A percentile compares a stretch with the other conserved stretches of the same genome.
Conservation (phyloP, 2,888 invertebrate genomes). For the Hypselothyrea guttata region DNA sequence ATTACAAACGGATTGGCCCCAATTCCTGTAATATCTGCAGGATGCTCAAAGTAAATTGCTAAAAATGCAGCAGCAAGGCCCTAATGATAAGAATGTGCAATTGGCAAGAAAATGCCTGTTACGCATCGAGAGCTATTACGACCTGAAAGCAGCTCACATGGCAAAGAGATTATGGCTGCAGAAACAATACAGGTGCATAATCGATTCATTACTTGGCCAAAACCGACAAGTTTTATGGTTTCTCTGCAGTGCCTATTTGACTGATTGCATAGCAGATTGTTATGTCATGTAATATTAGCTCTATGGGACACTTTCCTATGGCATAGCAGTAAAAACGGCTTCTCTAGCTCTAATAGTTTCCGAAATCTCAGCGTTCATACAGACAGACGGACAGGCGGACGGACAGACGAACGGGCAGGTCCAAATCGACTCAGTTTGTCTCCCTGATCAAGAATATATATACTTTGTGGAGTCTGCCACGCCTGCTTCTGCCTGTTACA, state of each 20-base stretch:
- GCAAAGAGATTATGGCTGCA: conserved; percentile 38
- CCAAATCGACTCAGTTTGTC: too few species aligned
- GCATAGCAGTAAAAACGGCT: too few species aligned
- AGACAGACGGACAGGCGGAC: too few species aligned
- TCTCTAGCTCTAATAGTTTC: too few species aligned
- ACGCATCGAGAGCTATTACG: conserved; percentile 35
- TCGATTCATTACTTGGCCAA: neutral
- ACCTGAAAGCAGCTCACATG: conserved; percentile 42
- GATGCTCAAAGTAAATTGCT: neutral
- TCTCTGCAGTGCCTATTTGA: conserved; percentile 26
- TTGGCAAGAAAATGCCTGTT: conserved; percentile 27
- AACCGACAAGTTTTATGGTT: neutral
- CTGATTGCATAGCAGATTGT: conserved; percentile 44
- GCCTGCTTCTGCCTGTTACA: too few species aligned
- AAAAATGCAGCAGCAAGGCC: conserved; percentile 20
- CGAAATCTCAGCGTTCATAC: too few species aligned
- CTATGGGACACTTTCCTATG: neutral
- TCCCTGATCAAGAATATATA: too few species aligned
- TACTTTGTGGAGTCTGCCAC: too few species aligned
- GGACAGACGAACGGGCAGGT: too few species aligned
- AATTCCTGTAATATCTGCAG: conserved; percentile 39
- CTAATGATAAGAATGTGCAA: conserved; percentile 26
- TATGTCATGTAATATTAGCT: neutral
- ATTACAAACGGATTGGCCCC: conserved; percentile 47
- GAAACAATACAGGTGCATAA: conserved; percentile 30